Conservation (phyloP, 2,113 vertebrate genomes). For the Caretta caretta region DNA sequence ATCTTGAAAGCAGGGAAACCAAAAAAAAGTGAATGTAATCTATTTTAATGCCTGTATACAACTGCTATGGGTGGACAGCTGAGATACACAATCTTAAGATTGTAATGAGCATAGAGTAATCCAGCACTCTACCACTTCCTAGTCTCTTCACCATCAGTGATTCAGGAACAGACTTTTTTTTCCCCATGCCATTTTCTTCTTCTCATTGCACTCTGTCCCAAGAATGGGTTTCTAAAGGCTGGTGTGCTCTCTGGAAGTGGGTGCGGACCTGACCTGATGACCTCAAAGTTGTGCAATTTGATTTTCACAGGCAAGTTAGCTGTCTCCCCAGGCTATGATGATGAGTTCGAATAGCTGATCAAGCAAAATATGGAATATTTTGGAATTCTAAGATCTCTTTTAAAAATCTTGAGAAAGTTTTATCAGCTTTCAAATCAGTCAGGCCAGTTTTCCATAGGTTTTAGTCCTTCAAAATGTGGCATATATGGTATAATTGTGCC, state of each 20-base stretch:
- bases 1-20: background rate
- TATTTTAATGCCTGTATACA: background rate
- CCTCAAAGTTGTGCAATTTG: background rate
- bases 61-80: background rate
- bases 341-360: background rate
- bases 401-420: background rate
- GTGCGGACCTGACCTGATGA: background rate
- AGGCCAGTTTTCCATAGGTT: background rate
- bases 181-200: background rate
- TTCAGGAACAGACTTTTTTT: background rate
- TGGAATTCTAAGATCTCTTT: background rate
- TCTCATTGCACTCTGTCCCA: background rate
- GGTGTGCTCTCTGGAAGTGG: background rate
- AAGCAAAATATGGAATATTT: rapidly evolving
- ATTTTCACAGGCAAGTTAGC: background rate
- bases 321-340: background rate
- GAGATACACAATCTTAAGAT: background rate
- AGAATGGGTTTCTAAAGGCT: rapidly evolving
- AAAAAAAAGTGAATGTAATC: background rate
- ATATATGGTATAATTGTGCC: background rate
- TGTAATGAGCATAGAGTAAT: background rate
- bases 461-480: background rate
- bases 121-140: background rate
- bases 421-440: background rate
- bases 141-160: background rate